Evolutionary conservation across 2,797 vertebrate species (phyloP), one percentile per base, ranked within the genome.

Genomic region (Adelosebastes latens): DNA sequence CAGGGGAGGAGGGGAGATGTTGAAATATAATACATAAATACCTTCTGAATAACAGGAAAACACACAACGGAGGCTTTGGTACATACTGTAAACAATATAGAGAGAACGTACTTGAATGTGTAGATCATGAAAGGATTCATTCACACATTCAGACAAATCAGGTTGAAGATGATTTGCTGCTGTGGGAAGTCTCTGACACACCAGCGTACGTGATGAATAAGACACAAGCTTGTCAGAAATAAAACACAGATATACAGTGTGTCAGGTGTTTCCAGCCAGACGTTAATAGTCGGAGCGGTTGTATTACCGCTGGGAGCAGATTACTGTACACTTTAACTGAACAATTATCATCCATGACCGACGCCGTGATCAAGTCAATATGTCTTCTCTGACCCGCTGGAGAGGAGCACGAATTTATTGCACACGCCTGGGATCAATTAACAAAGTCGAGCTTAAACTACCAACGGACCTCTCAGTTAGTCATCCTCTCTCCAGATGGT

Each of bases 261-360:
- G 77, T 77, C 74, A 68, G 83, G 75, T 75, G 73, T 72, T 60
- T 77, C 39, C 53, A 78, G 72, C 29, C 70, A 52, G 71, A 55
- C 36, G 56, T 16, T 60, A 49, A 72, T 12, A 20, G 77, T 59
- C 46, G 1, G 60, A 10, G 36, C 13, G 24, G 53, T n/a, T 32
- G 68, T 69, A 27, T 79, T 74, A 59, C 76, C 31, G 46, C 64
- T 71, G 36, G 74, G 61, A 87, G 73, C 87, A 87, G 82, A 93
- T 94, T 88, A 90, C 62, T 82, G 69, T 34, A 86, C 89, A 89
- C 80, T 90, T 92, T 87, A 92, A 91, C 88, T 75, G 49, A 89
- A 81, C 89, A 91, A 93, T 94, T 93, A 93, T 90, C 90, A 87
- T 89, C 87, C 90, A 85, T 93, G 92, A 93, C 90, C 76, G 91